Evolutionary conservation across 2,888 invertebrate species (phyloP).

Genomic region (Crocallis elinguaria): DNA sequence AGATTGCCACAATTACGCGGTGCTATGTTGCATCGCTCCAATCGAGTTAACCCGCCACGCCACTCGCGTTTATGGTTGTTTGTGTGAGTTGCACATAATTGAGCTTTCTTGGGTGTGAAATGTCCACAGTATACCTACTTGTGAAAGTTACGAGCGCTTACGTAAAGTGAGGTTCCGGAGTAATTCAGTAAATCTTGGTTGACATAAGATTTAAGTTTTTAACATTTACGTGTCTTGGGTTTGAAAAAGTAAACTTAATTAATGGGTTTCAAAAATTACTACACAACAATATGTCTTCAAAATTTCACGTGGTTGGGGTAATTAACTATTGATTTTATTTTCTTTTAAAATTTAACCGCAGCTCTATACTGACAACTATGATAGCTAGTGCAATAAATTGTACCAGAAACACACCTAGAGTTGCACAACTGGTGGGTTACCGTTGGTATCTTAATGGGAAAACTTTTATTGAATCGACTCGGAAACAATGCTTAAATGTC

Average conservation of each 20-base stretch:
- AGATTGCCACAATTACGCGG: constrained; percentile 47
- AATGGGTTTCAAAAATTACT: too few relatives aligned
- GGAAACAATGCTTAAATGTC: constrained; percentile 25
- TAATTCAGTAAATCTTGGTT: constrained; percentile 12
- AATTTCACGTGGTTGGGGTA: too few relatives aligned
- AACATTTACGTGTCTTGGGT: too few relatives aligned
- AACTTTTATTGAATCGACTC: constrained; percentile 34
- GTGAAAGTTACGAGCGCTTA: constrained; percentile 1
- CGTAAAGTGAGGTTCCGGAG: constrained; percentile 3
- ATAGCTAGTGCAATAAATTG: background rate
- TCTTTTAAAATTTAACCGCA: too few relatives aligned
- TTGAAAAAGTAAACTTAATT: too few relatives aligned
- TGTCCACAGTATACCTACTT: constrained; percentile 3
- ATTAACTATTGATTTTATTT: too few relatives aligned
- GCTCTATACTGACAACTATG: background rate
- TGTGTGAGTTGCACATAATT: constrained; percentile 22
- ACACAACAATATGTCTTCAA: too few relatives aligned
- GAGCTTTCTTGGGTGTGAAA: constrained; percentile 31
- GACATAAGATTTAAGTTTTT: too few relatives aligned
- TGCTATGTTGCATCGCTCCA: constrained; percentile 12
- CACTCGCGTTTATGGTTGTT: constrained; percentile 14
- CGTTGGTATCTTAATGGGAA: constrained; percentile 39
- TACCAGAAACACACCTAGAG: constrained; percentile 19
- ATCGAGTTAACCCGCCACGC: constrained; percentile 15
- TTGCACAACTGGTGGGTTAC: constrained; percentile 21